Evolutionary conservation across 2,113 vertebrate species (phyloP), one percentile per base, ranked within the genome.

Genomic region (Archilochus colubris): DNA sequence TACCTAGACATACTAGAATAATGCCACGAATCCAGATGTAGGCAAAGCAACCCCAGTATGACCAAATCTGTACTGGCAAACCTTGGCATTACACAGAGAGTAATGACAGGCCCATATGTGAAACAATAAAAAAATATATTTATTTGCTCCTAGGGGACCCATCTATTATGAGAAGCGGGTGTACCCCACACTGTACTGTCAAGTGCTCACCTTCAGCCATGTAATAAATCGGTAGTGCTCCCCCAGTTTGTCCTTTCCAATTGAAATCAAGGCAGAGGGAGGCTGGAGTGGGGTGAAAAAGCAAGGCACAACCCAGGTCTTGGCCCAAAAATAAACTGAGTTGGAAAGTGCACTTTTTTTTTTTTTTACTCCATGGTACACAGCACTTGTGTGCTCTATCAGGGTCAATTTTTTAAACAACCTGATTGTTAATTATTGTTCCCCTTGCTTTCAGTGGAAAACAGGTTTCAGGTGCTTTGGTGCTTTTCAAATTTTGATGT

Each of bases 161-260:
- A 25, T 38, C 40, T 33, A 2, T 74, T 61, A 13, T 11, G 12
- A 67, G 62, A 62, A 91, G 30, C 15, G 44, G 27, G 43, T 33
- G 48, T 23, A 58, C 17, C 31, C 18, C 58, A 63, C 55, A 30
- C 58, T 0, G 0, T 13, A 27, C 50, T 30, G 68, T 24, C 36
- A 55, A 69, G 59, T 48, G 69, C 59, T 84, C 50, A 33, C 44
- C 68, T 27, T 64, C 77, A 53, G 69, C 36, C 78, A 57, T 1
- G 5, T 15, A 76, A 21, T 33, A 38, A 23, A 4, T 5, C n/a
- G 30, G 23, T 16, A 54, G 17, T 22, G 30, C 13, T 79, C 23
- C 48, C 15, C 30, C 30, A 54, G 7, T 64, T 53, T n/a, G 30
- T n/a, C 27, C 23, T 27, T 43, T 78, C 48, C 48, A 15, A 20